phyloP scores from a whole-genome alignment of 1,140 invertebrate genomes.

The Fopius arisanus region DNA sequence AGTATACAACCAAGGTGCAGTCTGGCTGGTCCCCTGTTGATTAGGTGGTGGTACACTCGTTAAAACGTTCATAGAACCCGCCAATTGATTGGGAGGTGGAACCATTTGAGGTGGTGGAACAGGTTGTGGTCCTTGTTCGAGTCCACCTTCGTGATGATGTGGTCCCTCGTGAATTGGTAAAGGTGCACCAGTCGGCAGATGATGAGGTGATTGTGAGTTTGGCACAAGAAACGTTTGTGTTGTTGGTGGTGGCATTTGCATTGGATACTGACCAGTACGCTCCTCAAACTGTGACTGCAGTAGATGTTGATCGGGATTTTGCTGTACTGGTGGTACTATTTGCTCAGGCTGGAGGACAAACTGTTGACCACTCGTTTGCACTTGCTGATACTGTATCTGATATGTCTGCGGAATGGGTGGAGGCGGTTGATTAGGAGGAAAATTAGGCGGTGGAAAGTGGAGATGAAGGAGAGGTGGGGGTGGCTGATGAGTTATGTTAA shows the following conservation, averaged over 20 bases:
- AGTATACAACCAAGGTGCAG: constrained; percentile 58
- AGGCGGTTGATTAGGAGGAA: constrained; percentile 60
- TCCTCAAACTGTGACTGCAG: constrained; percentile 52
- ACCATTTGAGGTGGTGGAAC: constrained; percentile 62
- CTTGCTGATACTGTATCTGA: constrained; percentile 60
- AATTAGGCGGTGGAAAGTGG: constrained; percentile 59
- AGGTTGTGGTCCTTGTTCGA: constrained; percentile 56
- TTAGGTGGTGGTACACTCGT: constrained; percentile 60
- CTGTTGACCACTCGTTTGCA: constrained; percentile 50
- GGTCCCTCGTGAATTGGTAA: constrained; percentile 44
- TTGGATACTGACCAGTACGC: constrained; percentile 52
- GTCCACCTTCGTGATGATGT: constrained; percentile 49
- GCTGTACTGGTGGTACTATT: constrained; percentile 51
- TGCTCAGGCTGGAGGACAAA: constrained; percentile 58
- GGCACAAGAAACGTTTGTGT: constrained; percentile 54
- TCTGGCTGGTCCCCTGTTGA: constrained; percentile 46
- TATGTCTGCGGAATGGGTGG: constrained; percentile 61
- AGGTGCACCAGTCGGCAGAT: constrained; percentile 32
- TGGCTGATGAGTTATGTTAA: constrained; percentile 57
- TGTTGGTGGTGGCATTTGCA: constrained; percentile 50
- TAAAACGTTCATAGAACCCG: constrained; percentile 58
- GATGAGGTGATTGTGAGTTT: constrained; percentile 42
- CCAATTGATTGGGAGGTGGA: constrained; percentile 57
- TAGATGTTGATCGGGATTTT: constrained; percentile 55
- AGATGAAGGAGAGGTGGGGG: constrained; percentile 55